Evolutionary conservation across 2,888 invertebrate genomes (phyloP).

Genomic region (Tyria jacobaeae): DNA sequence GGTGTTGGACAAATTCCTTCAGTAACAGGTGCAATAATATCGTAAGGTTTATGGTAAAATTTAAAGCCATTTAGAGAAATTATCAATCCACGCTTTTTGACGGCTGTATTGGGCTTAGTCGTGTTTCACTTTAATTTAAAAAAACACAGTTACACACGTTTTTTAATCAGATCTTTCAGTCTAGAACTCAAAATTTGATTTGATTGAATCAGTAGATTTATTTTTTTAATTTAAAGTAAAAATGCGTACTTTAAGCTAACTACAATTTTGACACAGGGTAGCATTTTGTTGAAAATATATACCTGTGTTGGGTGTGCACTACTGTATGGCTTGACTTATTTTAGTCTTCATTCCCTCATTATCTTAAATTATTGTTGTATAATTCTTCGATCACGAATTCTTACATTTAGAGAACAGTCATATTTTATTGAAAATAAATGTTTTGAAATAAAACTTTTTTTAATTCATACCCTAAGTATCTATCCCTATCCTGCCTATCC

Average conservation of each 20-base stretch:
- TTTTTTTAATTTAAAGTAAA: slow-evolving; percentile 46
- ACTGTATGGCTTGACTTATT: slow-evolving; percentile 47
- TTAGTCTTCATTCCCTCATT: slow-evolving; percentile 22
- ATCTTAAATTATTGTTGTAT: slow-evolving; percentile 41
- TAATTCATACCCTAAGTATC: neutral
- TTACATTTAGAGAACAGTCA: slow-evolving; percentile 51
- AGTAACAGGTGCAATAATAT: slow-evolving; percentile 48
- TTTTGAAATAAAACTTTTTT: slow-evolving; percentile 35
- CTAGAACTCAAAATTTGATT: no score
- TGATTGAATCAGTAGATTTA: no score
- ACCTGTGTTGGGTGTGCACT: slow-evolving; percentile 67
- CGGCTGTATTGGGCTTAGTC: slow-evolving; percentile 40
- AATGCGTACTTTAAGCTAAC: slow-evolving; percentile 42
- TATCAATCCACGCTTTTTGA: slow-evolving; percentile 44
- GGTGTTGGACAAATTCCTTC: slow-evolving; percentile 45
- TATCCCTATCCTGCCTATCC: no score
- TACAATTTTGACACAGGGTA: slow-evolving; percentile 69
- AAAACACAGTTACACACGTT: no score
- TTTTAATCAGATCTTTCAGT: no score
- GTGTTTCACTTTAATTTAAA: slow-evolving; percentile 30
- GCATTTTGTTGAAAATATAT: slow-evolving; percentile 73
- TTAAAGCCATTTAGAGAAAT: slow-evolving; percentile 34
- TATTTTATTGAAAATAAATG: slow-evolving; percentile 51
- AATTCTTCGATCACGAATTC: slow-evolving; percentile 34
- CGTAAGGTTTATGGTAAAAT: slow-evolving; percentile 37